phyloP scores from a whole-genome alignment of 2,888 invertebrate species.

The Eupithecia subumbrata region DNA sequence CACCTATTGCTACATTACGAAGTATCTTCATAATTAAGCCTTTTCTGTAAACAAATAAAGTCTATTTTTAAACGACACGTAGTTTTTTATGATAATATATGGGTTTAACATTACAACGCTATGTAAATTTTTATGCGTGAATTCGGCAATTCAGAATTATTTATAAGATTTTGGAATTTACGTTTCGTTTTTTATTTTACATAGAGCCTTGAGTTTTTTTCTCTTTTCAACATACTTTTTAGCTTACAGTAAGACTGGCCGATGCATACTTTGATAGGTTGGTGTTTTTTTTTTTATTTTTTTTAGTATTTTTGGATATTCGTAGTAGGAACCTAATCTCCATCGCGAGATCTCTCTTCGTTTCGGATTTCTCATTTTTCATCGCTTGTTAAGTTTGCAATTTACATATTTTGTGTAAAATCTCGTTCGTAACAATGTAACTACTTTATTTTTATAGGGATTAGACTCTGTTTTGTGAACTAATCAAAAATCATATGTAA shows the following conservation, averaged over 20 bases:
- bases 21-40: not conserved
- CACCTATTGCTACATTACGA: not conserved
- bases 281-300: too few relatives aligned
- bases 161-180: slow-evolving; percentile 2
- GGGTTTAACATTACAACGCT: not conserved
- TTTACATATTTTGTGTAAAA: too few relatives aligned
- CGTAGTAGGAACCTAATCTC: too few relatives aligned
- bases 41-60: not conserved
- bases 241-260: not conserved
- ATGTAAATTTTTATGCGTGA: slow-evolving; percentile 2
- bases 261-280: not conserved
- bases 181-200: slow-evolving; percentile 1
- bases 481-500: too few relatives aligned
- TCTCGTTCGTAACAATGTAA: too few relatives aligned
- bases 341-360: too few relatives aligned
- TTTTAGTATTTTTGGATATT: too few relatives aligned
- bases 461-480: too few relatives aligned
- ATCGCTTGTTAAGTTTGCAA: too few relatives aligned
- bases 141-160: slow-evolving; percentile 6
- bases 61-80: not conserved
- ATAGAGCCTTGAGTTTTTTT: not conserved
- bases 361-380: too few relatives aligned
- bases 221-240: not conserved
- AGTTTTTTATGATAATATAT: not conserved
- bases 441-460: too few relatives aligned